These are phyloP conservation scores for Prunella fulvescens DNA, from an alignment of 2,113 vertebrate species.

Conservation along the genomic window DNA sequence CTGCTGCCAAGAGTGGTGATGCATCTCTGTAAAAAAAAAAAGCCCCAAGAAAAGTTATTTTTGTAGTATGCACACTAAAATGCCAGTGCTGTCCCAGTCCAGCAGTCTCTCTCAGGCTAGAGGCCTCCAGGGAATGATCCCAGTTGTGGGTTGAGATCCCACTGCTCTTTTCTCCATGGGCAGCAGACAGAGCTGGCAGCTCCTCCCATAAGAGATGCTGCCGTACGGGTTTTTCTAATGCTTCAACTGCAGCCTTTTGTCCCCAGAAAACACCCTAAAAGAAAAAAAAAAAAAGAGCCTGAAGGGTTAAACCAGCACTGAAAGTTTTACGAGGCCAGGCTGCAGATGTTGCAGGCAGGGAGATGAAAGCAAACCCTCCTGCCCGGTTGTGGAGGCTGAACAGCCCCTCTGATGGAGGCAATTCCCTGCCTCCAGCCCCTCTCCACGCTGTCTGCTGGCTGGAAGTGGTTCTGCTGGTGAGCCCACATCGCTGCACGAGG, in stretches of 20 bases:
- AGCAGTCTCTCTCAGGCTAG: neutral
- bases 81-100: neutral
- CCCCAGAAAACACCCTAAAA: neutral
- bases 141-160: neutral
- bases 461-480: neutral
- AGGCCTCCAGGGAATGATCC: neutral
- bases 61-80: neutral
- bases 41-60: neutral
- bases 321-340: slow-evolving; percentile 14
- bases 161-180: neutral
- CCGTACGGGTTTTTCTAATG: neutral
- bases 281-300: neutral
- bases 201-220: fast-evolving
- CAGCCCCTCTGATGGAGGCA: neutral
- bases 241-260: neutral
- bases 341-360: slow-evolving; percentile 33
- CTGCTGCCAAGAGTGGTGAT: neutral
- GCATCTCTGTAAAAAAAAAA: neutral
- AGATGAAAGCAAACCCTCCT: slow-evolving; percentile 37
- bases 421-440: neutral
- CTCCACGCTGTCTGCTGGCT: neutral
- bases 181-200: neutral
- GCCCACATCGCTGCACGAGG: neutral
- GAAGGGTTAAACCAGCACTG: slow-evolving; percentile 21
- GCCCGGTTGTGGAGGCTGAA: neutral